Evolutionary conservation across 2,797 vertebrate genomes (phyloP).

Genomic region (Knipowitschia caucasica): DNA sequence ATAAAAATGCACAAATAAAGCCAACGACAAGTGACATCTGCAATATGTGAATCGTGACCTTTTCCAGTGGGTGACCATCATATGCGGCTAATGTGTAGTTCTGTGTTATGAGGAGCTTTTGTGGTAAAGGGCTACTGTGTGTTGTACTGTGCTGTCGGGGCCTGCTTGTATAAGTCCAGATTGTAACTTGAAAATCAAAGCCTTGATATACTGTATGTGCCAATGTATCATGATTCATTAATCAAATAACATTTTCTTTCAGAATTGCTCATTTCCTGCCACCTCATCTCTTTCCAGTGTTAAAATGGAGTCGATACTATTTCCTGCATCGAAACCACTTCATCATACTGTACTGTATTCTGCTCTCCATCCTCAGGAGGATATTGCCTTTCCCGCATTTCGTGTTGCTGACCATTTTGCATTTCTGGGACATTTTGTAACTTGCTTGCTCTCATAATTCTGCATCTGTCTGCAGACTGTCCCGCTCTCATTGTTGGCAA

Average conservation of each 20-base stretch:
- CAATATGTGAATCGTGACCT: not conserved
- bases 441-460: slow-evolving; percentile 27
- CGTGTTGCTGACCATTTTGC: slow-evolving; percentile 21
- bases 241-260: slow-evolving; percentile 19
- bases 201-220: slow-evolving; percentile 59
- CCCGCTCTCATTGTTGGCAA: slow-evolving; percentile 39
- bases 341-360: slow-evolving; percentile 32
- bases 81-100: slow-evolving; percentile 21
- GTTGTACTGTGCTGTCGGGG: slow-evolving; percentile 30
- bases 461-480: slow-evolving; percentile 33
- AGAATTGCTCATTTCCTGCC: slow-evolving; percentile 7
- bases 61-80: slow-evolving; percentile 1
- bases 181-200: slow-evolving; percentile 54
- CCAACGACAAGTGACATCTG: not conserved
- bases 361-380: slow-evolving; percentile 56
- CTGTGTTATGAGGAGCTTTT: slow-evolving; percentile 29
- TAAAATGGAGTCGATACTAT: not conserved
- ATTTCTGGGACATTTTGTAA: slow-evolving; percentile 38
- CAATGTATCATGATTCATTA: slow-evolving; percentile 28
- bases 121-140: slow-evolving; percentile 60
- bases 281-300: slow-evolving; percentile 7
- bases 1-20: not conserved
- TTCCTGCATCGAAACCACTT: slow-evolving; percentile 34
- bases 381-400: slow-evolving; percentile 35
- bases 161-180: slow-evolving; percentile 41